Evolutionary conservation across 2,797 vertebrate genomes (phyloP).

Genomic region (Siniperca scherzeri): DNA sequence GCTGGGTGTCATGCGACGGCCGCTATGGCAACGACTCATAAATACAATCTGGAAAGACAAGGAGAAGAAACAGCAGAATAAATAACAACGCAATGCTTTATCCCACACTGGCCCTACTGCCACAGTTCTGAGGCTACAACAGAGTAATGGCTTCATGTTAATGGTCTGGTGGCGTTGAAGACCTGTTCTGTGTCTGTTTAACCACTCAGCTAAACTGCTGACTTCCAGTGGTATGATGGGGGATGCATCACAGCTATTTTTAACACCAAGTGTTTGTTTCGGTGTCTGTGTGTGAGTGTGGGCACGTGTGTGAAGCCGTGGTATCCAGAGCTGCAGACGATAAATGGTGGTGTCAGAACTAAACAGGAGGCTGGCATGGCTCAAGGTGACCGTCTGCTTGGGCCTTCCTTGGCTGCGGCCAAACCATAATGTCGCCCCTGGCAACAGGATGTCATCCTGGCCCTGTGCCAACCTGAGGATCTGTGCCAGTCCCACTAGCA

Average conservation of each 20-base stretch:
- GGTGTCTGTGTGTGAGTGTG: slow-evolving; percentile 37
- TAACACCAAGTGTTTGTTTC: slow-evolving; percentile 64
- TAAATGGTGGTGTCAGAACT: slow-evolving; percentile 83
- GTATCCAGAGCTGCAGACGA: slow-evolving; percentile 70
- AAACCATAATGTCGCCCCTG: slow-evolving; percentile 83
- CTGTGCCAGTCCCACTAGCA: slow-evolving; percentile 74
- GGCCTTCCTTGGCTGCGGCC: slow-evolving; percentile 76
- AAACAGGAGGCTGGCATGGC: slow-evolving; percentile 81
- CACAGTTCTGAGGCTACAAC: slow-evolving; percentile 38
- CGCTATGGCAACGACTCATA: slow-evolving; percentile 67
- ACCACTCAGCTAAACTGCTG: slow-evolving; percentile 67
- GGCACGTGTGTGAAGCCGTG: slow-evolving; percentile 44
- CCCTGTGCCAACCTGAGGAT: slow-evolving; percentile 78
- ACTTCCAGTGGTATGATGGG: slow-evolving; percentile 61
- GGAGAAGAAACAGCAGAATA: slow-evolving; percentile 52
- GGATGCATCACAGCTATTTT: slow-evolving; percentile 74
- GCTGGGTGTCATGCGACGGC: slow-evolving; percentile 61
- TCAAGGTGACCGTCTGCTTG: slow-evolving; percentile 89
- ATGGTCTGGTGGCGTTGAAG: slow-evolving; percentile 49
- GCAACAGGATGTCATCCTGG: slow-evolving; percentile 85
- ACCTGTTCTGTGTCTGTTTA: slow-evolving; percentile 61
- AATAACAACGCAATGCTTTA: slow-evolving; percentile 37
- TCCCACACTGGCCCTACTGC: slow-evolving; percentile 20
- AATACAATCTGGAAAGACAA: slow-evolving; percentile 69
- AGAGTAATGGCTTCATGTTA: slow-evolving; percentile 52